A percentile compares a stretch with the other conserved stretches of the same genome.
Conservation (phyloP, 2,888 invertebrate genomes). For the Drosophila putrida region DNA sequence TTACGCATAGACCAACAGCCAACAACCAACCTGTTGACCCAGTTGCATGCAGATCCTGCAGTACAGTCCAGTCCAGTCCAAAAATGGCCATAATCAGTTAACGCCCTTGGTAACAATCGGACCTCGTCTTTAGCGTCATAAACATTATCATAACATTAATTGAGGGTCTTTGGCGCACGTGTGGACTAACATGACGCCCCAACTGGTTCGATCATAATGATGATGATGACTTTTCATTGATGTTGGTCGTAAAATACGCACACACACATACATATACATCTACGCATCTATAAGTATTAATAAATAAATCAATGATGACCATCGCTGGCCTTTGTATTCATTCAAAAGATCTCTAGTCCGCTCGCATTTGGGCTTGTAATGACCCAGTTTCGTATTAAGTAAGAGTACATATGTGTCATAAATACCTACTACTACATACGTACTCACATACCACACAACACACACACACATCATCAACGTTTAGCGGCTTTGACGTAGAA, state of each 20-base stretch:
- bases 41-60: slow-evolving; percentile 33
- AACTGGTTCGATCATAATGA: slow-evolving; percentile 57
- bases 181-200: slow-evolving; percentile 42
- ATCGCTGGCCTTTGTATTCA: slow-evolving; percentile 46
- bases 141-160: slow-evolving; percentile 32
- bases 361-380: slow-evolving; percentile 59
- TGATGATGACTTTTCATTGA: slow-evolving; percentile 52
- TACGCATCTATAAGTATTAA: slow-evolving; percentile 19
- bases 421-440: slow-evolving; percentile 35
- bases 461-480: slow-evolving; percentile 18
- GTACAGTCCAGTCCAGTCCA: neutral
- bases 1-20: slow-evolving; percentile 41
- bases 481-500: slow-evolving; percentile 57
- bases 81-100: slow-evolving; percentile 37
- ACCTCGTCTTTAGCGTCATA: slow-evolving; percentile 29
- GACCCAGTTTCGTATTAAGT: slow-evolving; percentile 72
- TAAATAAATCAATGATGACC: slow-evolving; percentile 53
- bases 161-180: slow-evolving; percentile 53
- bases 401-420: slow-evolving; percentile 62
- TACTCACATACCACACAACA: neutral
- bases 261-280: neutral
- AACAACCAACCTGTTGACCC: slow-evolving; percentile 44
- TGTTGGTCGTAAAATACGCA: slow-evolving; percentile 42
- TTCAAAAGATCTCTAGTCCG: slow-evolving; percentile 56
- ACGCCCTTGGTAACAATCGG: slow-evolving; percentile 53